Percentiles rank a stretch among this genome's conserved stretches.
Conservation (phyloP, 92 coral and sea anemone species). For the Zoanthus sociatus region DNA sequence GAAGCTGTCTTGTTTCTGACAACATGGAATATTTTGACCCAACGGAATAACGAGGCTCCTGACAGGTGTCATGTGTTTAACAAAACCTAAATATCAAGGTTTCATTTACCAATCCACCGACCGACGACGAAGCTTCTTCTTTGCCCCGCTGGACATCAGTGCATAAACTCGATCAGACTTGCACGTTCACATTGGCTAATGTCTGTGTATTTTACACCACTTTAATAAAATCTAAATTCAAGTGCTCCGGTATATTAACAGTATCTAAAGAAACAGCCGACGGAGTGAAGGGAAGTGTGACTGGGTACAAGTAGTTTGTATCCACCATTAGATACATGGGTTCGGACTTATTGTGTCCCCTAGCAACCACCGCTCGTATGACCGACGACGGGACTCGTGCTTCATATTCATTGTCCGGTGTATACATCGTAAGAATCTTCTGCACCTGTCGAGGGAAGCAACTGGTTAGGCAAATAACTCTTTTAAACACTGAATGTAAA, state of each 20-base stretch:
- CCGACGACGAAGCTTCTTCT: not conserved
- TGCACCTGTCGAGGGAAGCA: constrained; percentile 72
- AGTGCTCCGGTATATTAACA: constrained; percentile 80
- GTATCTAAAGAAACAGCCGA: constrained; percentile 95
- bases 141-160: not conserved
- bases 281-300: constrained; percentile 91
- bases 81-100: not conserved
- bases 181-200: not conserved
- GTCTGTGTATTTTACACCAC: constrained; percentile 61
- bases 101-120: not conserved
- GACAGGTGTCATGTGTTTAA: not conserved
- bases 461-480: not conserved
- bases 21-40: not conserved
- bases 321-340: constrained; percentile 96
- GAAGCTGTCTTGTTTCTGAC: too few species aligned
- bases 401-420: constrained; percentile 98
- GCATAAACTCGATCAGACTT: not conserved
- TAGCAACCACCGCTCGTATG: constrained; percentile 93
- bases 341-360: constrained; percentile 93
- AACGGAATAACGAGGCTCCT: not conserved
- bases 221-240: constrained; percentile 74
- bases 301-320: constrained; percentile 88
- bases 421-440: constrained; percentile 97
- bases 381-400: constrained; percentile 97
- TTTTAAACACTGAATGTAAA: not conserved